Percentiles rank a stretch among this genome's conserved stretches.
Conservation (phyloP, 2,888 invertebrate species). For the Pammene fasciana region DNA sequence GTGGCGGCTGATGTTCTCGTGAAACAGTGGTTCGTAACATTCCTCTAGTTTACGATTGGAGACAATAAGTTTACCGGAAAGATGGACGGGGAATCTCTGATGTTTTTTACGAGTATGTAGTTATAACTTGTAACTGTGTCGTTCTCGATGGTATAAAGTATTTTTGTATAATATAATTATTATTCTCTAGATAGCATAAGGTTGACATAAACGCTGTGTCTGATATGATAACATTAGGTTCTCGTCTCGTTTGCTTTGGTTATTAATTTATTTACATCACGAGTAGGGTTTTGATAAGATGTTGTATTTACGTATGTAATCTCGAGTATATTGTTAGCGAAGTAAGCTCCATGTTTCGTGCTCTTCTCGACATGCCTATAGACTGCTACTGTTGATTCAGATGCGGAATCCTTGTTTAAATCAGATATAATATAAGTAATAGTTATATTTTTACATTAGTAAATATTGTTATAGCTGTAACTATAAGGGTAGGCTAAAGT, state of each 20-base stretch:
- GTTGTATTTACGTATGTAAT: constrained; percentile 44
- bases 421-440: constrained; percentile 55
- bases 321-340: constrained; percentile 44
- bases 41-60: constrained; percentile 46
- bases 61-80: constrained; percentile 46
- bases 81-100: constrained; percentile 36
- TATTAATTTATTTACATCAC: constrained; percentile 41
- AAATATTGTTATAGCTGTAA: constrained; percentile 63
- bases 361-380: constrained; percentile 38
- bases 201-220: constrained; percentile 26
- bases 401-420: constrained; percentile 40
- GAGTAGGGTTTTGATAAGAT: constrained; percentile 38
- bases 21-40: constrained; percentile 42
- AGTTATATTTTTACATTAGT: constrained; percentile 78
- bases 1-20: constrained; percentile 23
- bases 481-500: constrained; percentile 61
- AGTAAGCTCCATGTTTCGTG: constrained; percentile 41
- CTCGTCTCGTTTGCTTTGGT: constrained; percentile 32
- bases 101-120: constrained; percentile 28
- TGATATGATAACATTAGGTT: constrained; percentile 31
- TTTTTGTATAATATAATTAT: constrained; percentile 50
- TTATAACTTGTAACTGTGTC: constrained; percentile 20
- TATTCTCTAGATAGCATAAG: constrained; percentile 41
- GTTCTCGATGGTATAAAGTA: constrained; percentile 47
- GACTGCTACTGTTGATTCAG: constrained; percentile 22